Conservation (phyloP, 2,888 invertebrate genomes). For the Hyalella azteca region DNA sequence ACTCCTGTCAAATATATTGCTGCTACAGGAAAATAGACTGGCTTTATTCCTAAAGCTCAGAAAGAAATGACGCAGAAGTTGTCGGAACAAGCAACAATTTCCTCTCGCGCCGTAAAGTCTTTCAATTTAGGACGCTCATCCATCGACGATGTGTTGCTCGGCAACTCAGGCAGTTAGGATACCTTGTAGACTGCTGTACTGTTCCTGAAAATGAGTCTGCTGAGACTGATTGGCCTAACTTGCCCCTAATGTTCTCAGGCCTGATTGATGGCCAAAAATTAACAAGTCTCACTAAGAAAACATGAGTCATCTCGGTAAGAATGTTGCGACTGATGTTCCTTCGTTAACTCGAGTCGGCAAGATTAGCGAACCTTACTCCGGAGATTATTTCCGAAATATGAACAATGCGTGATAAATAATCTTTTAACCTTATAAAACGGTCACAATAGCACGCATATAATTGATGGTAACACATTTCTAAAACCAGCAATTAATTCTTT, state of each 20-base stretch:
- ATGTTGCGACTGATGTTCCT: background rate
- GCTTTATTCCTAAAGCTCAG: too few species aligned
- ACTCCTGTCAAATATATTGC: too few species aligned
- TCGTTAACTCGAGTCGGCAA: too few species aligned
- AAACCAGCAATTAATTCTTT: too few species aligned
- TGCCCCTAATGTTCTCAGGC: slow-evolving; percentile 14
- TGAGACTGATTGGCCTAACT: slow-evolving; percentile 21
- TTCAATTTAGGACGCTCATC: slow-evolving; percentile 1
- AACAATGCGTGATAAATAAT: too few species aligned
- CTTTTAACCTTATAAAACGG: too few species aligned
- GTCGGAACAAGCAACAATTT: background rate
- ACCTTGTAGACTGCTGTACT: background rate
- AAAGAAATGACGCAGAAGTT: background rate
- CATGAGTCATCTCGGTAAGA: background rate
- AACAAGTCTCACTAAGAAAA: background rate
- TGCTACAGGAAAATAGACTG: too few species aligned
- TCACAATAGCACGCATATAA: too few species aligned
- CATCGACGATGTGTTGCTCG: background rate
- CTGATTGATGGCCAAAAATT: slow-evolving; percentile 9
- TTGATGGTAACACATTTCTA: too few species aligned
- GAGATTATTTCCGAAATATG: too few species aligned
- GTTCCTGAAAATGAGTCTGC: slow-evolving; percentile 17
- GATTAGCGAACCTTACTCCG: too few species aligned
- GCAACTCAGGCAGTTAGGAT: background rate
- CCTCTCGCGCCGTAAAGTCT: background rate